Percentiles rank a stretch among this genome's conserved stretches.
These are phyloP conservation scores for Chlorops oryzae DNA, from an alignment of 1,140 invertebrate species.

Conservation along the genomic window DNA sequence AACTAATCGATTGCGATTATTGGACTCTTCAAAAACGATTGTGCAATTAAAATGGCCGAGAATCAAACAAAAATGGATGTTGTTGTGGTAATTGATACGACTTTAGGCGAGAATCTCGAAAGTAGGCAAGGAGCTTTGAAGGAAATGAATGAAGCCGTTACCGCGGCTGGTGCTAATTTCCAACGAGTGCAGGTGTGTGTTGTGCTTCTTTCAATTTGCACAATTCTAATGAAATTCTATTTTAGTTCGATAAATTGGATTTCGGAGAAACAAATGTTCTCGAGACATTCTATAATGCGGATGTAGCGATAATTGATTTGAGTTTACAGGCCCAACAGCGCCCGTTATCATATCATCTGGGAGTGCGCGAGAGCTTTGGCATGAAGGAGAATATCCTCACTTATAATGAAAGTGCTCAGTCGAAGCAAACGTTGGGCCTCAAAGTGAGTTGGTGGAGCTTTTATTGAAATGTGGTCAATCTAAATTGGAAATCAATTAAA, in stretches of 20 bases:
- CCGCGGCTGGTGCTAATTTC: constrained; percentile 69
- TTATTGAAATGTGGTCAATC: too few species aligned
- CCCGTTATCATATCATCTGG: constrained; percentile 92
- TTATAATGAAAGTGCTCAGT: constrained; percentile 84
- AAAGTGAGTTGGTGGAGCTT: constrained; percentile 62
- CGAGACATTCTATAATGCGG: constrained; percentile 92
- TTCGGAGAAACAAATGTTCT: constrained; percentile 80
- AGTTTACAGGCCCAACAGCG: constrained; percentile 84
- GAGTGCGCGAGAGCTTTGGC: constrained; percentile 94
- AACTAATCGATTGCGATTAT: too few species aligned
- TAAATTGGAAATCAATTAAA: not conserved
- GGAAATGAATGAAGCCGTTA: constrained; percentile 75
- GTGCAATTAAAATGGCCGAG: too few species aligned
- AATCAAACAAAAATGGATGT: constrained; percentile 79
- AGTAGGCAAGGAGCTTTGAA: constrained; percentile 76
- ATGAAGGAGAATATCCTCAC: constrained; percentile 98
- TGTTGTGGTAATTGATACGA: constrained; percentile 81
- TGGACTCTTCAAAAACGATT: too few species aligned
- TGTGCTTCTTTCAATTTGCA: constrained; percentile 3
- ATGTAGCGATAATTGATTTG: constrained; percentile 94
- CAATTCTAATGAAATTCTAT: constrained; percentile 1
- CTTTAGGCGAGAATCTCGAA: constrained; percentile 61
- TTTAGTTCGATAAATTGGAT: constrained; percentile 77
- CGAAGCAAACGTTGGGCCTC: constrained; percentile 74
- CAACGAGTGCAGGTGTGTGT: constrained; percentile 70